Evolutionary conservation across 2,113 vertebrate genomes (phyloP), one percentile per base, ranked within the genome.

Genomic region (Chaetorhynchus papuensis): DNA sequence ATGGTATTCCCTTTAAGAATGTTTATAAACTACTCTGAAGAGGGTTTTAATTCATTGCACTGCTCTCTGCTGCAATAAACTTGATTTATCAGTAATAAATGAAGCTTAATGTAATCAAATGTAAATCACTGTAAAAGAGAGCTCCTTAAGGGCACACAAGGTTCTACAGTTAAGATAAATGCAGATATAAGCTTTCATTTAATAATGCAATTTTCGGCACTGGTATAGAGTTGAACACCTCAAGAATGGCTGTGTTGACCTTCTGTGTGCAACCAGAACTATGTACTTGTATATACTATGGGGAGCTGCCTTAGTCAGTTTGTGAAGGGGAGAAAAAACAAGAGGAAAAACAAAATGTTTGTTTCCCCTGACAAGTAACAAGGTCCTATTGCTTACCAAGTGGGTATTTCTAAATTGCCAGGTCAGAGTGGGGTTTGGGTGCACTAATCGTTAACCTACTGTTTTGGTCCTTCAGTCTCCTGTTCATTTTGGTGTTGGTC

Each of bases 191-290:
- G 6, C 37, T 75, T 65, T 42, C 5, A 71, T 87, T 53, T 77
- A 74, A 45, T 33, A 56, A 13, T 21, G 5, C 1, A 30, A 3
- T 79, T 84, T 65, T 60, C 54, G 98, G 42, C 97, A 90, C 89
- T 77, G 97, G 54, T 91, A 53, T 82, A 71, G 97, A 98, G 84
- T 97, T 97, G 94, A 54, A 97, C 92, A 11, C 97, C 97, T 78
- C 94, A 97, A 63, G 97, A 97, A 14, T 97, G 97, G 35, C 98
- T 98, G 39, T 98, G 97, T 56, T 98, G 97, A 27, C 86, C 56
- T 15, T 87, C 97, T 96, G 30, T 98, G 22, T 98, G 97, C n/a
- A 98, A 19, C 97, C 98, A 98, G 95, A 98, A 97, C 97, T 98
- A 91, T 15, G n/a, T 24, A 10, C 2, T 28, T 54, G 19, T 47